Evolutionary conservation across 2,888 invertebrate genomes (phyloP), one percentile per base, ranked within the genome.

Genomic region (Ophioninae sp.): DNA sequence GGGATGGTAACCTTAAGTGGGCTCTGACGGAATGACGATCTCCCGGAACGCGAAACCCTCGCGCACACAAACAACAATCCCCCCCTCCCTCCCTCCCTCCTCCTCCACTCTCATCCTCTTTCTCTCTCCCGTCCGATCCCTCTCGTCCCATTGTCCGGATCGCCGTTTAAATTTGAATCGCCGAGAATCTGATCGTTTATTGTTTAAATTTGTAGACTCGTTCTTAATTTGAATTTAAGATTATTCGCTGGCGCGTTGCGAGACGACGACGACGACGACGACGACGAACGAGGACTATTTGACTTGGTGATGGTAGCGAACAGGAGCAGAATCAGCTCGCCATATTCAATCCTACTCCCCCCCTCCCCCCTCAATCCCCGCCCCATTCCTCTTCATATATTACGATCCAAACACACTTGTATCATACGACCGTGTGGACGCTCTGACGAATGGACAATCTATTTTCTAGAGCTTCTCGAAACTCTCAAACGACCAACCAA

Each of bases 191-290:
- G 91, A 91, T 91, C 90, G 90, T 91, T 91, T 91, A 91, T 91
- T 91, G 91, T 91, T 91, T 91, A 91, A 91, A 91, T 91, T 91
- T 91, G 91, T 91, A 91, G 91, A 90, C 91, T 90, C 89, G 89
- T 87, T 91, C 91, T 91, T 91, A 91, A 91, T 91, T 91, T 91
- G 90, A 91, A 91, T 91, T 91, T 91, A 90, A 91, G 90, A 91
- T 91, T 90, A 90, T 90, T 91, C 91, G 89, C 91, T 90, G 90
- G 91, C 91, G 90, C 91, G 91, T 91, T 91, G 90, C 89, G 90
- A 89, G 90, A 89, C 90, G 81, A 78, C 83, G 73, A 68, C 79
- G 63, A 75, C 44, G 63, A 71, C 77, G 77, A 78, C 65, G 41
- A 59, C 59, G 51, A 77, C 81, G 81, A 76, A 81, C 81, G 71